Percentiles rank a stretch among this genome's conserved stretches.
Conservation (phyloP, 2,888 invertebrate genomes). For the Drosophila leonis region DNA sequence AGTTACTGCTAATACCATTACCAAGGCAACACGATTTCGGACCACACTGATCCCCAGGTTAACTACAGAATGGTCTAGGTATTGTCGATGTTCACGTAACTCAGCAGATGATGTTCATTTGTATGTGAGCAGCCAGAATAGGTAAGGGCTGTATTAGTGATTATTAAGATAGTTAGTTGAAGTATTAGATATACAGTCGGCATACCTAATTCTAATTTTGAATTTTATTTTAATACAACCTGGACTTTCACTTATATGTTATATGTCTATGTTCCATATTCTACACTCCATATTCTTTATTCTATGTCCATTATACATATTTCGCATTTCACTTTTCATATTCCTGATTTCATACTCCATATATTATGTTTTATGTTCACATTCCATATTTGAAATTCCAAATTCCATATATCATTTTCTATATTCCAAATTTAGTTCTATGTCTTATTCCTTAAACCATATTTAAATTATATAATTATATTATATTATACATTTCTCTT, state of each 20-base stretch:
- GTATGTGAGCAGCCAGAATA: neutral
- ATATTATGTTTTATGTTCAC: neutral
- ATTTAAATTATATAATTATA: too few relatives aligned
- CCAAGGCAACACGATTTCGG: slow-evolving; percentile 20
- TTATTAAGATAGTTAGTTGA: neutral
- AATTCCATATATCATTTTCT: neutral
- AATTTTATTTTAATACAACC: too few relatives aligned
- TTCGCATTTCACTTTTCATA: neutral
- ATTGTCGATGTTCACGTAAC: neutral
- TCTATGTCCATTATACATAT: too few relatives aligned
- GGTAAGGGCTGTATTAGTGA: neutral
- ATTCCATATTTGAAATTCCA: neutral
- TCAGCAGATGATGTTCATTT: neutral
- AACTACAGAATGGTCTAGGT: neutral
- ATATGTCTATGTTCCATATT: too few relatives aligned
- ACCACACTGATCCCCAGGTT: slow-evolving; percentile 6
- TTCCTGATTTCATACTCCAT: neutral
- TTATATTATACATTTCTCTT: too few relatives aligned
- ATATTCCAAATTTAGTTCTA: too few relatives aligned
- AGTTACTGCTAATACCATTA: slow-evolving; percentile 79
- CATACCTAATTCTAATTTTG: too few relatives aligned
- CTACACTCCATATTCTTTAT: neutral
- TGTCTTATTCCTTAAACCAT: too few relatives aligned
- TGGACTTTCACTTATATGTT: too few relatives aligned
- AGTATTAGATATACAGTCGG: neutral